Base-by-base conservation (phyloP, 2,888 invertebrate genomes). In the Dryadula phaetusa region DNA sequence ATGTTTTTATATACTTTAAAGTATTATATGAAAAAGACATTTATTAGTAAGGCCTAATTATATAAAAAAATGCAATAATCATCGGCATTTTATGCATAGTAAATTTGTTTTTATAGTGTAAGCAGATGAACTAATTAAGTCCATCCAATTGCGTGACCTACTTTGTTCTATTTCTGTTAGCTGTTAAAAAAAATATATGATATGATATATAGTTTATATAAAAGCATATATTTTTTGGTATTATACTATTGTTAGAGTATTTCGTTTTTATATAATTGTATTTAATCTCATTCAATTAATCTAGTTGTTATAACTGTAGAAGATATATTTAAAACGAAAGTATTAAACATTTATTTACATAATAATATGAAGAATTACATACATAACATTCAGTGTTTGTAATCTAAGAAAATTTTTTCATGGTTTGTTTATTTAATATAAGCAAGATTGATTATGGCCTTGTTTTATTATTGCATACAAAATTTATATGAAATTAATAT, bases 331-430 rank as follows among this genome's bases (percentile, higher is more conserved):
- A 10, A 16, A 49, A 49, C 4, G 16, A 28, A 52, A 52, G 52
- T 52, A 52, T 52, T 52, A 52, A 52, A 28, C 10, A 12, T 52
- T 52, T 28, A 52, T 32, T 52, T 8, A 16, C 49, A 32, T 52
- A 32, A 28, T 16, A 16, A 44, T 20, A 44, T 44, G 20, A 44
- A 20, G 1, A 44, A 20, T n/a, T n/a, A n/a, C n/a, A n/a, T 44
- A 18, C 10, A 44, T 20, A 18, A 44, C 10, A 52, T 52, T 10
- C 3, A 52, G 28, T 32, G 6, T 25, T 52, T 10, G 4, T 52
- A 32, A 52, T 52, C 28, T 28, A 52, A 28, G 6, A 25, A 8
- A 28, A 25, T 52, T 28, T 28, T 5, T 52, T 52, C 52, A 52
- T 28, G 52, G 28, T 28, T 52, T 4, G 16, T 52, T 49, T 28